Conservation (phyloP, 2,797 vertebrate genomes). For the Rhinatrema bivittatum region DNA sequence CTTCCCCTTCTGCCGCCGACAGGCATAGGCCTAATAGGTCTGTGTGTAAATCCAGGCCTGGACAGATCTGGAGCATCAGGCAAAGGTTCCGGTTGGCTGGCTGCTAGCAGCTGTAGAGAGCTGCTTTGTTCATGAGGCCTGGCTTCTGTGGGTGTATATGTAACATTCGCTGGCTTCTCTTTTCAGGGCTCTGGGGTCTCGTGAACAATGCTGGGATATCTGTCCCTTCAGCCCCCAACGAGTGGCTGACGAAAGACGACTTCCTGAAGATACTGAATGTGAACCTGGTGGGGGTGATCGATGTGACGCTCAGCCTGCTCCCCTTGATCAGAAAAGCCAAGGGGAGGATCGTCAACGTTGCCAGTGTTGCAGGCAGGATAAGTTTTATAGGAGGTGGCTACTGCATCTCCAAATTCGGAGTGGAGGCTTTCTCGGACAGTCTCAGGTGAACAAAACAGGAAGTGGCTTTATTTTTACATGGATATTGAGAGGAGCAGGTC, state of each 20-base stretch:
- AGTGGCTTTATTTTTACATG: no score
- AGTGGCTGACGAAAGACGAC: slow-evolving; percentile 9
- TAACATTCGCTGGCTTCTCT: no score
- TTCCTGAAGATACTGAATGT: slow-evolving; percentile 3
- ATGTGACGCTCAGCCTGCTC: slow-evolving; percentile 5
- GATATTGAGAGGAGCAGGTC: no score
- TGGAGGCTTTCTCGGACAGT: slow-evolving; percentile 17
- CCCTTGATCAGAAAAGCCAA: slow-evolving; percentile 1
- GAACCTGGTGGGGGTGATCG: slow-evolving; percentile 12
- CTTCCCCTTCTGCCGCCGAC: no score
- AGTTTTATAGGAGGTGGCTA: slow-evolving; percentile 5
- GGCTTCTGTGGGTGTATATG: no score
- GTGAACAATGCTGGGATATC: slow-evolving; percentile 11
- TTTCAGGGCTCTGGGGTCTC: slow-evolving; percentile 6
- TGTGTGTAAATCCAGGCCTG: no score
- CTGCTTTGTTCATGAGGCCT: no score
- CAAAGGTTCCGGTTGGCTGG: no score
- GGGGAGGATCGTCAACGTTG: slow-evolving; percentile 13
- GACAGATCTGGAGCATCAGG: no score
- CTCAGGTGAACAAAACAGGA: slow-evolving; percentile 9
- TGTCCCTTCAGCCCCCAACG: slow-evolving; percentile 2
- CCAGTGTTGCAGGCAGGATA: slow-evolving; percentile 14
- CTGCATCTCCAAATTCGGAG: slow-evolving; percentile 10
- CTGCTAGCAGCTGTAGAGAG: no score
- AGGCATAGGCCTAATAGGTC: no score